Base-by-base conservation (phyloP, 2,113 vertebrate genomes). In the Pardalotus punctatus region DNA sequence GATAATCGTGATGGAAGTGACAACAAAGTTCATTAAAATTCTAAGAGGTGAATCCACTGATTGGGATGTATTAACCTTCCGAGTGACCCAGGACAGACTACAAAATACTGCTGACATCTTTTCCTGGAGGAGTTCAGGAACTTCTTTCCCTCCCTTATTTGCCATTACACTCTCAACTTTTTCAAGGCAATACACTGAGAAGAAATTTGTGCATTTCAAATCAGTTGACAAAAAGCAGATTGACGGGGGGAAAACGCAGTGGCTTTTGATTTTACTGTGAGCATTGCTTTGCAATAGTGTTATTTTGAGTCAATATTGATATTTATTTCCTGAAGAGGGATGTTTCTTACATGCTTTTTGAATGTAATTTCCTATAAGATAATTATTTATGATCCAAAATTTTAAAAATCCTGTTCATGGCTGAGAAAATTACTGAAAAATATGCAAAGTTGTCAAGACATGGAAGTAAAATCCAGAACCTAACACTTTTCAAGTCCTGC, bases 1-100 rank as follows among this genome's bases (percentile, higher is more conserved):
- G 88, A 80, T 88, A 70, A 66, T 38, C 54, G 4, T 56, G 77
- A 90, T 86, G 92, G 88, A 86, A 94, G 76, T 70, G 88, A 92
- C 90, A 86, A 81, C 31, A 62, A 90, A 95, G 93, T 96, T 95
- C 87, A 94, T 96, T 96, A 93, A 93, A 72, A 96, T 93, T 96
- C 95, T 12, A 12, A 29, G 74, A 90, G 82, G 76, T 90, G 93
- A 94, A 90, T 86, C 65, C 67, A 11, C 56, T 81, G 90, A 95
- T 84, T 74, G 94, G 92, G 94, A 60, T 71, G 40, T 56, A 95
- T 97, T 96, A 94, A 95, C 96, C 96, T 94, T 81, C 88, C 1
- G 4, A 93, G 62, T 96, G 94, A 97, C 94, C 95, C 96, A 38
- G 90, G 93, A 90, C 96, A 88, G 93, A 35, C 78, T 95, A 96